phyloP scores from a whole-genome alignment of 2,888 invertebrate species.

The Mallateleia sp. region DNA sequence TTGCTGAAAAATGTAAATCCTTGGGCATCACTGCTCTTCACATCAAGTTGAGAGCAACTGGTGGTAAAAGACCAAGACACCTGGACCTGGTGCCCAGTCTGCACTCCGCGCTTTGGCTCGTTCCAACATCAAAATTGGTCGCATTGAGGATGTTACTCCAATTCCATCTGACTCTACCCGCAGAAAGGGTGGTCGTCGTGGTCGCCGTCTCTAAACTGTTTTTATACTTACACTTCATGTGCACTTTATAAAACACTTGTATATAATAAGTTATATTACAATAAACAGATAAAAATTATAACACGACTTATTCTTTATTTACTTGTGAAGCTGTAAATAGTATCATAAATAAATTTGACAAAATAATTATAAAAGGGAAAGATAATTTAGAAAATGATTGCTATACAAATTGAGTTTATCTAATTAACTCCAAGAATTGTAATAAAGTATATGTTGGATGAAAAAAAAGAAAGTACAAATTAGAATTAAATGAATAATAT shows the following conservation, averaged over 20 bases:
- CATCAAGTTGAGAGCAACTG: constrained; percentile 99
- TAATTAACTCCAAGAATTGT: too few species aligned
- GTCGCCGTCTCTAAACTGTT: constrained; percentile 90
- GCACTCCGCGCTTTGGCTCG: constrained; percentile 99
- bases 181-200: constrained; percentile 97
- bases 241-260: constrained; percentile 7
- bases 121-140: constrained; percentile 99
- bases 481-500: too few species aligned
- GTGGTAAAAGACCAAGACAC: constrained; percentile 99
- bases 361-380: too few species aligned
- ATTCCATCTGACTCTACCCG: constrained; percentile 99
- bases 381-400: too few species aligned
- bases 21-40: constrained; percentile 99
- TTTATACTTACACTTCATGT: constrained; percentile 1
- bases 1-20: constrained; percentile 99
- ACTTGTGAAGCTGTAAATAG: too few species aligned
- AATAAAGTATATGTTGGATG: too few species aligned
- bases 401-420: too few species aligned
- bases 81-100: constrained; percentile 99
- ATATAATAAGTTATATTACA: constrained; percentile 47
- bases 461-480: too few species aligned
- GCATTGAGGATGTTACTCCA: constrained; percentile 99
- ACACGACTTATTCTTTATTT: not conserved
- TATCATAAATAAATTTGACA: too few species aligned
- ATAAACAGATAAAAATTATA: constrained; percentile 10